Base-by-base conservation (phyloP, 1,140 invertebrate genomes). In the Eriocheir sinensis region DNA sequence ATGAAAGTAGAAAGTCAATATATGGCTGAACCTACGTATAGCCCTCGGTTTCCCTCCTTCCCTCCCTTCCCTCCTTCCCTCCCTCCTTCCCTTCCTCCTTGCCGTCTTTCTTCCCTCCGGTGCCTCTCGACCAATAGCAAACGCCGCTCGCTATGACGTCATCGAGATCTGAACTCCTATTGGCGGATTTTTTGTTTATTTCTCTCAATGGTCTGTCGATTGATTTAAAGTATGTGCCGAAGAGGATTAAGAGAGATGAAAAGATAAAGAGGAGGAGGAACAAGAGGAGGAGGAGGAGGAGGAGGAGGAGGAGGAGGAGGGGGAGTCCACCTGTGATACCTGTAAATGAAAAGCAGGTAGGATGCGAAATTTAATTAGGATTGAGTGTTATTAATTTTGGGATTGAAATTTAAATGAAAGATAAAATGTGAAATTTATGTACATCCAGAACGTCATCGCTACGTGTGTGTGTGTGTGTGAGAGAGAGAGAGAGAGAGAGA, bases 401-500 rank as follows among this genome's bases (percentile, higher is more conserved):
- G 21, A 12, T 1, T 53, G 0, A 53, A 1, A 53, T 53, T 9
- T 17, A 53, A 53, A 17, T 53, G 48, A 53, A 53, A n/a, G 21
- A 21, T 3, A 53, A 53, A 21, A 12, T 17, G 21, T 9, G 48
- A 53, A 53, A 53, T 17, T 9, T 53, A 53, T n/a, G n/a, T n/a
- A n/a, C n/a, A n/a, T n/a, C n/a, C 48, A 17, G 21, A 53, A 53
- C 8, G 36, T 21, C 36, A 32, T 0, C 0, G 12, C 0, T 6
- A 34, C 3, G 83, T 6, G 60, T 21, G 17, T 2, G 90, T 30
- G 32, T 9, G 48, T 34, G 53, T 12, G 32, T 32, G 32, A 34
- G 32, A 34, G 53, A 79, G 89, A 72, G 90, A 91, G 60, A 80
- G 38, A 91, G 90, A 32, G 32, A 72, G 90, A 72, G 36, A 21